phyloP scores from a whole-genome alignment of 2,797 vertebrate genomes.

The Euphonia xanthogaster region DNA sequence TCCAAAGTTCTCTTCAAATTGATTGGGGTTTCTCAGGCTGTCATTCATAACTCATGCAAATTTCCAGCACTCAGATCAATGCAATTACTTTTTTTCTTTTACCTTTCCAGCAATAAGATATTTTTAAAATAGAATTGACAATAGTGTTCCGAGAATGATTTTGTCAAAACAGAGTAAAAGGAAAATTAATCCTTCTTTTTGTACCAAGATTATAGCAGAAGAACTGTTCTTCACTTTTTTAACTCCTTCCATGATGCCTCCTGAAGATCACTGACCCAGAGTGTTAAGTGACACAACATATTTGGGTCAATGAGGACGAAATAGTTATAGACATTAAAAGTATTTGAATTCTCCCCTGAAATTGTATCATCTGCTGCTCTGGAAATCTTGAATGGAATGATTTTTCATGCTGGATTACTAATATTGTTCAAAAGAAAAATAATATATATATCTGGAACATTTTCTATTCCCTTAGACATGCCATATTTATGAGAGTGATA shows the following conservation, averaged over 20 bases:
- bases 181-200: neutral
- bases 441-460: too few species aligned
- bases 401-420: neutral
- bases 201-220: neutral
- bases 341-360: neutral
- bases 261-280: neutral
- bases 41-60: conserved; percentile 12
- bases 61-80: conserved; percentile 3
- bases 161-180: neutral
- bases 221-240: neutral
- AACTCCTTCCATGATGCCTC: neutral
- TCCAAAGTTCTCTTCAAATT: conserved; percentile 38
- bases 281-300: neutral
- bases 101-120: neutral
- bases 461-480: neutral
- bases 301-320: neutral
- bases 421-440: neutral
- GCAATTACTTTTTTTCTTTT: neutral
- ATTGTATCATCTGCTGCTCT: neutral
- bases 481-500: neutral
- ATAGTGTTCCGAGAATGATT: neutral
- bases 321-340: neutral
- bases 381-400: neutral
- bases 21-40: conserved; percentile 31
- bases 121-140: neutral